Evolutionary conservation across 2,888 invertebrate species (phyloP).

Genomic region (Phymatocera aterrima): DNA sequence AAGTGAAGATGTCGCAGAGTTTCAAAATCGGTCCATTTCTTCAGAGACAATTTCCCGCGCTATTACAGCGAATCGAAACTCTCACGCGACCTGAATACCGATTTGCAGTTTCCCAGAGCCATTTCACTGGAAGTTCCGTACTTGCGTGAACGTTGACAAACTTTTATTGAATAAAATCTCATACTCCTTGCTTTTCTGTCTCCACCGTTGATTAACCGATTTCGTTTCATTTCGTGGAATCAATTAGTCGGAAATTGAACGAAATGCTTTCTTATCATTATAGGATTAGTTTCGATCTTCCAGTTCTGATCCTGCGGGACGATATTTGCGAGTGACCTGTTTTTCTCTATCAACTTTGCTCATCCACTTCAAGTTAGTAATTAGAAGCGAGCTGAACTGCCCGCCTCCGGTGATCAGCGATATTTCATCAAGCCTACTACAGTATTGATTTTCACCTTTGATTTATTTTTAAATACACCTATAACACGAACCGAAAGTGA

Average conservation of each 20-base stretch:
- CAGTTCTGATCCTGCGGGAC: neutral
- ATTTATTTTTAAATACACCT: neutral
- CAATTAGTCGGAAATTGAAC: neutral
- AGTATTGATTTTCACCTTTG: neutral
- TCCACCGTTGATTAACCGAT: neutral
- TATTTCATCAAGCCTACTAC: slow-evolving; percentile 1
- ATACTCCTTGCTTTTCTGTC: neutral
- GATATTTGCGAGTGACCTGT: neutral
- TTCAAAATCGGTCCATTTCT: neutral
- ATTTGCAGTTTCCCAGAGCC: neutral
- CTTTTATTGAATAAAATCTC: neutral
- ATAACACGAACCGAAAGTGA: neutral
- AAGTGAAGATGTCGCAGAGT: neutral
- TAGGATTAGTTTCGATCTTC: neutral
- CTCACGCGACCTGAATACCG: neutral
- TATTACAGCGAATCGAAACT: neutral
- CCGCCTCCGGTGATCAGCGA: neutral
- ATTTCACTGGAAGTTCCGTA: neutral
- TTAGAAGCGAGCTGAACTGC: neutral
- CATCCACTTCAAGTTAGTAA: slow-evolving; percentile 1
- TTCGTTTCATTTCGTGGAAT: neutral
- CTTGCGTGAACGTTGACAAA: neutral
- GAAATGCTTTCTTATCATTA: neutral
- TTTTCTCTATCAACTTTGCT: slow-evolving; percentile 14
- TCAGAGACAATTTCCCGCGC: neutral